phyloP scores from a whole-genome alignment of 2,797 vertebrate genomes.

The Aselliscus stoliczkanus region DNA sequence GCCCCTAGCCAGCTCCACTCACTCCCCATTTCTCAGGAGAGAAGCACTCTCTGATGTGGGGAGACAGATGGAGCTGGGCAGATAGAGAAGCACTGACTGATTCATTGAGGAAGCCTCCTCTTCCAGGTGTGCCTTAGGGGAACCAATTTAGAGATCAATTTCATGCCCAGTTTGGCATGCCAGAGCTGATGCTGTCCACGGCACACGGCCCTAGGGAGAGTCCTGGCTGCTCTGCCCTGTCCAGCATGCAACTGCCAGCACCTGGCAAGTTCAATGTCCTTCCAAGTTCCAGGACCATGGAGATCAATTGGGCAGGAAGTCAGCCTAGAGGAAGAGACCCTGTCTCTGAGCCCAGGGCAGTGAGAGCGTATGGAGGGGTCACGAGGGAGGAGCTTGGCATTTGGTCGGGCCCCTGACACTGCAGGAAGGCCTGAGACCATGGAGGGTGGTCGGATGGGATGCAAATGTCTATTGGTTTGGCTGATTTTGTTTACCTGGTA shows the following conservation, averaged over 20 bases:
- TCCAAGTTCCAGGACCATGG: not conserved
- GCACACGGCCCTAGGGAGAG: not conserved
- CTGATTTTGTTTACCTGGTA: not conserved
- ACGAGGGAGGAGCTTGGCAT: not conserved
- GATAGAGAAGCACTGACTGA: not conserved
- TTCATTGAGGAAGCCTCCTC: not conserved
- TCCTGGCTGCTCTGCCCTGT: not conserved
- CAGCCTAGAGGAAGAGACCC: not conserved
- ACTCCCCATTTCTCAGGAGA: not conserved
- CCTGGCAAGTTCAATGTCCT: not conserved
- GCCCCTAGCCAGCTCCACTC: too few species aligned
- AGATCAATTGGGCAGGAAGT: not conserved
- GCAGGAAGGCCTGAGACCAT: not conserved
- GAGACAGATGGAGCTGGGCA: not conserved
- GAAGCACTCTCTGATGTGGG: not conserved
- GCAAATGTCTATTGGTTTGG: not conserved
- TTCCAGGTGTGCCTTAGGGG: not conserved
- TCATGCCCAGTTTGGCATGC: not conserved
- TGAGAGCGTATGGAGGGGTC: not conserved
- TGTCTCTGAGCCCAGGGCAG: not conserved
- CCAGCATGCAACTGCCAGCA: not conserved
- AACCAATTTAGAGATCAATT: not conserved
- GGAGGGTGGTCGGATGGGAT: fast-evolving
- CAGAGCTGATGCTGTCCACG: not conserved
- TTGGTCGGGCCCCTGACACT: not conserved